A percentile compares a stretch with the other conserved stretches of the same genome.
These are phyloP conservation scores for Aldrovandia affinis DNA, from an alignment of 2,797 vertebrate species.

Conservation along the genomic window DNA sequence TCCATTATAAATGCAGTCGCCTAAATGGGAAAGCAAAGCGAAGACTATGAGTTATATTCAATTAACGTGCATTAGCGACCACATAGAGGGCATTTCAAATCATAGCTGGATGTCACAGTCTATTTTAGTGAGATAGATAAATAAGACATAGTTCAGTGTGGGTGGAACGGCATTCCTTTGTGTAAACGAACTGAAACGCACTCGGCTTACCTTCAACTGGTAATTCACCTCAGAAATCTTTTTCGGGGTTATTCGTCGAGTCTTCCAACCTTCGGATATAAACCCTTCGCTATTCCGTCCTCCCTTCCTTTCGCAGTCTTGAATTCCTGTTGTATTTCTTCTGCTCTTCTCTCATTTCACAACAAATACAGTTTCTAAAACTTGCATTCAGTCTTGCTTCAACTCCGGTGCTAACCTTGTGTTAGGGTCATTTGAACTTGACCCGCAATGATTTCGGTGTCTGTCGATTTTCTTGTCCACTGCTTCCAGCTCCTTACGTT, in stretches of 20 bases:
- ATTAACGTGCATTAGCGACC: not conserved
- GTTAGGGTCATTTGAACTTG: conserved; percentile 13
- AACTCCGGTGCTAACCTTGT: conserved; percentile 11
- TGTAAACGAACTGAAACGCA: not conserved
- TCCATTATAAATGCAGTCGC: not conserved
- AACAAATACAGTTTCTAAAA: not conserved
- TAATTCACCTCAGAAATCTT: conserved; percentile 54
- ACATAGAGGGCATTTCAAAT: no score
- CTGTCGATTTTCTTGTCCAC: conserved; percentile 5
- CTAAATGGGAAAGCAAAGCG: not conserved
- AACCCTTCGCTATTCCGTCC: conserved; percentile 44
- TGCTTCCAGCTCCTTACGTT: conserved; percentile 43
- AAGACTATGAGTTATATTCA: not conserved
- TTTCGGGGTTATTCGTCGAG: conserved; percentile 38
- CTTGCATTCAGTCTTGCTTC: not conserved
- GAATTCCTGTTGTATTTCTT: conserved; percentile 20
- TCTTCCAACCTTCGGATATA: conserved; percentile 36
- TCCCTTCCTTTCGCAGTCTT: conserved; percentile 56
- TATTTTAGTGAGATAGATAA: not conserved
- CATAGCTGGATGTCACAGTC: not conserved
- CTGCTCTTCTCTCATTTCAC: not conserved
- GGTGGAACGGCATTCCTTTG: not conserved
- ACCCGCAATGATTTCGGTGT: not conserved
- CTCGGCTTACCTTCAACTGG: conserved; percentile 58
- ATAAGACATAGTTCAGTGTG: not conserved